Evolutionary conservation across 2,888 invertebrate species (phyloP).

Genomic region (Cephus nigrinus): DNA sequence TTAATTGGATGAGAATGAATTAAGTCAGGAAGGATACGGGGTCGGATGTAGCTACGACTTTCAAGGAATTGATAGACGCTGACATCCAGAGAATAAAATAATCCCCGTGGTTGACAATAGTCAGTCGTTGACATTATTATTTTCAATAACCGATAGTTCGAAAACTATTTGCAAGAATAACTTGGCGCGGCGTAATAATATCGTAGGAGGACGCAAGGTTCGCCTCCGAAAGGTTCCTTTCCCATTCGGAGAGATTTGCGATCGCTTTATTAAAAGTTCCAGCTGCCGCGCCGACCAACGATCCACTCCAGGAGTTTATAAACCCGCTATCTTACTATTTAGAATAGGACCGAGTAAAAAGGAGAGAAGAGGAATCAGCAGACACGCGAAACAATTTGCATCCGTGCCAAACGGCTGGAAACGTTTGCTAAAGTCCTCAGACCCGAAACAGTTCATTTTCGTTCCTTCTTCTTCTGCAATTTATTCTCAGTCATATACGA

Average conservation of each 20-base stretch:
- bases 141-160: conserved; percentile 27
- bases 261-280: conserved; percentile 59
- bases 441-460: neutral
- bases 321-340: conserved; percentile 2
- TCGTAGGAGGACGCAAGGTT: conserved; percentile 1
- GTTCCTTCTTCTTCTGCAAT: neutral
- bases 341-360: neutral
- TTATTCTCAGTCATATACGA: neutral
- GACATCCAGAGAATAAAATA: neutral
- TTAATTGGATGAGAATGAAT: conserved; percentile 34
- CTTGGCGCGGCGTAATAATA: conserved; percentile 18
- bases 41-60: neutral
- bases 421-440: neutral
- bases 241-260: conserved; percentile 41
- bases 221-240: conserved; percentile 20
- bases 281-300: conserved; percentile 41
- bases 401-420: neutral
- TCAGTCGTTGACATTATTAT: conserved; percentile 27
- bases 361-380: neutral
- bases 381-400: neutral
- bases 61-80: neutral
- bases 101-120: neutral
- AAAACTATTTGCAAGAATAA: conserved; percentile 21
- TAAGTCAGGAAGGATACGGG: conserved; percentile 22
- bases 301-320: conserved; percentile 15